Conservation (phyloP, 92 coral and sea anemone genomes). For the Actinostola sp. region DNA sequence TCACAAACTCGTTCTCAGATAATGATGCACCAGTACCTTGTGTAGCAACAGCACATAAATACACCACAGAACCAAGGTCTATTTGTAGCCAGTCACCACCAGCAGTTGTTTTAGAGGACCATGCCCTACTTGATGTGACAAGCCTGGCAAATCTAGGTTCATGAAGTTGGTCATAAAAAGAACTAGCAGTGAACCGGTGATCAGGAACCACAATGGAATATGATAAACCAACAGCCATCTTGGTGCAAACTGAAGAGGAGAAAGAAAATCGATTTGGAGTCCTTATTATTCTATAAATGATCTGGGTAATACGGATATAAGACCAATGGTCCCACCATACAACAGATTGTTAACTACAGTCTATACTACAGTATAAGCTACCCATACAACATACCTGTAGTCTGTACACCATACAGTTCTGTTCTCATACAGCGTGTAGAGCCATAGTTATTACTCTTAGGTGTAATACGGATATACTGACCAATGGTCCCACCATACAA, state of each 20-base stretch:
- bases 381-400: neutral
- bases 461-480: slow-evolving; percentile 5
- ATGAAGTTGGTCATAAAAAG: neutral
- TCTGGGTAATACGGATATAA: neutral
- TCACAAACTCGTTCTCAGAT: neutral
- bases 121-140: neutral
- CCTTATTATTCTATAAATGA: neutral
- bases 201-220: too few relatives aligned
- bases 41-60: too few relatives aligned
- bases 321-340: too few relatives aligned
- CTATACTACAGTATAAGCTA: too few relatives aligned
- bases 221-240: neutral
- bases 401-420: slow-evolving; percentile 13
- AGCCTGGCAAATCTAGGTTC: slow-evolving; percentile 5
- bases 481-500: slow-evolving; percentile 16
- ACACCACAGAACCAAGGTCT: too few relatives aligned
- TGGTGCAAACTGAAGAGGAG: neutral
- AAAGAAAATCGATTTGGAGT: neutral
- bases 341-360: too few relatives aligned
- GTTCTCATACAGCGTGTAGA: slow-evolving; percentile 21
- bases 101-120: neutral
- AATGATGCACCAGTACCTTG: too few relatives aligned
- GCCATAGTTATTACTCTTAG: slow-evolving; percentile 15
- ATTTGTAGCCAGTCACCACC: slow-evolving; percentile 6
- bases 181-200: neutral